Base-by-base conservation (phyloP, 2,113 vertebrate species). In the Anas platyrhynchos region DNA sequence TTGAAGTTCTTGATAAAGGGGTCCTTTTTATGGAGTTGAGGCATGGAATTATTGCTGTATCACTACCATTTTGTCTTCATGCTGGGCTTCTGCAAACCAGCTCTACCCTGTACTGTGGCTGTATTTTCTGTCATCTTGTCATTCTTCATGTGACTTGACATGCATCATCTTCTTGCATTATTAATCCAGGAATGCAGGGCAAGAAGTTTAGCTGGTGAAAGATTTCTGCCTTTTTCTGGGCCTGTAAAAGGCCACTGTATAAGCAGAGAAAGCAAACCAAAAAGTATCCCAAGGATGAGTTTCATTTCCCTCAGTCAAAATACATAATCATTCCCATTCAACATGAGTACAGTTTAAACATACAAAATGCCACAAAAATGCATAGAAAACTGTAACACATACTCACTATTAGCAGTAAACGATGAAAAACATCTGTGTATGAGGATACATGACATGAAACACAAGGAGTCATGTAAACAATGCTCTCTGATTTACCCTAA, bases 381-480 rank as follows among this genome's bases (percentile, higher is more conserved):
- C 48, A 59, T 11, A 82, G 78, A 54, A 83, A 91, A 66, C 58
- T 74, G 58, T 62, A 94, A 77, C 73, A 86, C 36, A 29, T 80
- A 71, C 41, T 79, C 62, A 80, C 72, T 74, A 84, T 34, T 91
- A 91, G 61, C 20, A 84, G 74, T n/a, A 86, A 86, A 63, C 4
- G 3, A 94, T 93, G 61, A 89, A 91, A 94, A 93, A 26, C 91
- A 94, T 86, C 80, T 96, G 91, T 63, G 67, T 29, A 9, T 38
- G 73, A 94, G 69, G 26, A 72, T 63, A 48, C 63, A 88, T 44
- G 77, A 83, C 86, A 89, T 32, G 54, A 94, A 95, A 94, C 52
- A 92, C 73, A 78, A 91, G 46, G 16, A 95, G 50, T 75, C 73
- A 63, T 23, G 56, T 81, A 92, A 97, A 94, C 83, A 91, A 65